A percentile compares a stretch with the other conserved stretches of the same genome.
Evolutionary conservation across 2,888 invertebrate species (phyloP).

Genomic region (Crioceris asparagi): DNA sequence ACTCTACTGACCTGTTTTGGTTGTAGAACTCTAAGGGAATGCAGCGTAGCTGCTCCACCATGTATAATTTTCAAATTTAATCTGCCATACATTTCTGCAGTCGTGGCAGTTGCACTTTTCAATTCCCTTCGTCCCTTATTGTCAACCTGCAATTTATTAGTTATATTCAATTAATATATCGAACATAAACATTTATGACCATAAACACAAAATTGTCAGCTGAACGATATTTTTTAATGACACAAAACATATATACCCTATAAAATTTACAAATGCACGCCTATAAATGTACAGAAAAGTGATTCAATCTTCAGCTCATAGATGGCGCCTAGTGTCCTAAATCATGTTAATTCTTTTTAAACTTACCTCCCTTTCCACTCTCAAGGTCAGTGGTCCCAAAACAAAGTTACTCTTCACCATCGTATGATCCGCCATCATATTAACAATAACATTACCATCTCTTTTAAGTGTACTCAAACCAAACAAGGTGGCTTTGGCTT

Average conservation of each 20-base stretch:
- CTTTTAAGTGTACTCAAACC: constrained; percentile 69
- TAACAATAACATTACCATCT: constrained; percentile 70
- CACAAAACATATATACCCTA: too few species aligned
- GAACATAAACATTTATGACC: neutral
- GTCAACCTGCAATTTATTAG: constrained; percentile 52
- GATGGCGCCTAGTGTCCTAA: neutral
- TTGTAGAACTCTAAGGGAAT: constrained; percentile 75
- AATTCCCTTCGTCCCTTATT: constrained; percentile 69
- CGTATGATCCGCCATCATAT: constrained; percentile 67
- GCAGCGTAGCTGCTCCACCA: constrained; percentile 71
- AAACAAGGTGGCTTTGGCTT: constrained; percentile 68
- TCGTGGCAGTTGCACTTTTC: constrained; percentile 78
- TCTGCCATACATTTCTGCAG: constrained; percentile 76
- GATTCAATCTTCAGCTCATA: neutral
- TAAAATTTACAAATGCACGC: too few species aligned
- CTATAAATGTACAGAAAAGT: too few species aligned
- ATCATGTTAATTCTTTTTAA: neutral
- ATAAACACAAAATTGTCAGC: too few species aligned
- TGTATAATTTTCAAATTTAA: constrained; percentile 66
- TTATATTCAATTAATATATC: neutral
- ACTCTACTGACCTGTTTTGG: constrained; percentile 72
- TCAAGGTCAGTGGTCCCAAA: constrained; percentile 66
- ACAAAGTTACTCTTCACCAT: constrained; percentile 75
- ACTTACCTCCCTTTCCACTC: constrained; percentile 64
- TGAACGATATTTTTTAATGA: too few species aligned